Evolutionary conservation across 2,888 invertebrate species (phyloP), one percentile per base, ranked within the genome.

Genomic region (Notocelia uddmanniana): DNA sequence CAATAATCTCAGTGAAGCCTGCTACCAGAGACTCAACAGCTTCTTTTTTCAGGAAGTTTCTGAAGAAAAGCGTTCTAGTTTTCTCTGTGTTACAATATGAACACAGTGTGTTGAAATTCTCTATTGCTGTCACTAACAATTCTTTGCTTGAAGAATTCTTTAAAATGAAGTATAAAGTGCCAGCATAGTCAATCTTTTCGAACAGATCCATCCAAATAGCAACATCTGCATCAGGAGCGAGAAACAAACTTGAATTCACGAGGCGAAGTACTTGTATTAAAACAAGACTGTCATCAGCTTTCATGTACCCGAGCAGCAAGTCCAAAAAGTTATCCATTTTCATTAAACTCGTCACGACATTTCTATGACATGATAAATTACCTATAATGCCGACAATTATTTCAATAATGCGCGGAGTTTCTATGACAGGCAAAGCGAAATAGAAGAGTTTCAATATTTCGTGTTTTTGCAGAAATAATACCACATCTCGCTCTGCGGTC

Each of bases 351-450:
- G 92, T 87, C 19, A 96, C 94, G 2, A 95, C 94, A 74, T 94
- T 94, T 71, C 94, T 92, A 73, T 96, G 94, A 79, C 96, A 96
- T 74, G 96, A 96, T 95, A 98, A 96, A 86, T 98, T 98, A 0
- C 96, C 97, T 73, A 98, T 92, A 68, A 98, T 97, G 8, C 98
- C 98, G 18, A 98, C 91, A 48, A 97, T 91, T 77, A 98, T 97
- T 93, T 98, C 98, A 62, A 95, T 94, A 45, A 97, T 90, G 76
- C 97, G 94, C 11, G 95, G 94, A 50, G 95, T 94, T 62, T 94
- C 93, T 0, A 96, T 94, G 15, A 88, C 87, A 58, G 93, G 91
- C 60, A 96, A 82, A 0, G 94, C 94, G 71, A 95, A 93, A 76
- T 94, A 91, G 18, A 96, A 95, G 19, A 97, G 89, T 69, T 95